A percentile compares a stretch with the other conserved stretches of the same genome.
These are phyloP conservation scores for Hemaris fuciformis DNA, from an alignment of 2,888 invertebrate species.

Conservation along the genomic window DNA sequence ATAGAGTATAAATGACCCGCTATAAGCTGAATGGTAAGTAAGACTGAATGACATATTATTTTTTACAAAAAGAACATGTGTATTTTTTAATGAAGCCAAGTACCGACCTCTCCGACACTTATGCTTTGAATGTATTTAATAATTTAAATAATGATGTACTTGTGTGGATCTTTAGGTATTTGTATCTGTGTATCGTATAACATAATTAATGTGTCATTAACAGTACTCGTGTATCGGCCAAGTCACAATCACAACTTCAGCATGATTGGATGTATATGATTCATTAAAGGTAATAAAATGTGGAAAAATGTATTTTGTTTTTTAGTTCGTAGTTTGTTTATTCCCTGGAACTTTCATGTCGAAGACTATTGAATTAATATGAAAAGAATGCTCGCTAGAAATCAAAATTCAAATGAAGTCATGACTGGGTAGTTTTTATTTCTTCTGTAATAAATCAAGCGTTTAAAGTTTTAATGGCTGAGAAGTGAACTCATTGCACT, in stretches of 20 bases:
- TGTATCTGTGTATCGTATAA: slow-evolving; percentile 51
- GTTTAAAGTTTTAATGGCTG: too few relatives aligned
- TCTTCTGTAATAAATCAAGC: too few relatives aligned
- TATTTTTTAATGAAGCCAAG: background rate
- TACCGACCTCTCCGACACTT: background rate
- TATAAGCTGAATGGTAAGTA: background rate
- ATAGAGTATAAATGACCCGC: background rate
- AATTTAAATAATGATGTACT: slow-evolving; percentile 67
- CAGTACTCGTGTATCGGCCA: slow-evolving; percentile 55
- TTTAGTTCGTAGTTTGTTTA: background rate
- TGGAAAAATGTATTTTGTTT: background rate
- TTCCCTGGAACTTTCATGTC: too few relatives aligned
- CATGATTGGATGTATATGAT: slow-evolving; percentile 67
- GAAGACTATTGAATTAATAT: too few relatives aligned
- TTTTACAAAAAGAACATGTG: background rate
- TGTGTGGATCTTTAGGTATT: slow-evolving; percentile 9
- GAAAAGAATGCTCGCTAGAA: too few relatives aligned
- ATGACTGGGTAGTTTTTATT: too few relatives aligned
- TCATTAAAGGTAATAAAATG: slow-evolving; percentile 48
- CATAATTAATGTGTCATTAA: slow-evolving; percentile 33
- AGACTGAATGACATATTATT: slow-evolving; percentile 6
- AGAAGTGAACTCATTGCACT: too few relatives aligned
- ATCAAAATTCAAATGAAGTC: too few relatives aligned
- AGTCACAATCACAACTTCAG: slow-evolving; percentile 67
- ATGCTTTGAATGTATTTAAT: slow-evolving; percentile 47